These are phyloP conservation scores for Ivindomyrus marchei DNA, from an alignment of 2,113 vertebrate genomes.

Conservation along the genomic window DNA sequence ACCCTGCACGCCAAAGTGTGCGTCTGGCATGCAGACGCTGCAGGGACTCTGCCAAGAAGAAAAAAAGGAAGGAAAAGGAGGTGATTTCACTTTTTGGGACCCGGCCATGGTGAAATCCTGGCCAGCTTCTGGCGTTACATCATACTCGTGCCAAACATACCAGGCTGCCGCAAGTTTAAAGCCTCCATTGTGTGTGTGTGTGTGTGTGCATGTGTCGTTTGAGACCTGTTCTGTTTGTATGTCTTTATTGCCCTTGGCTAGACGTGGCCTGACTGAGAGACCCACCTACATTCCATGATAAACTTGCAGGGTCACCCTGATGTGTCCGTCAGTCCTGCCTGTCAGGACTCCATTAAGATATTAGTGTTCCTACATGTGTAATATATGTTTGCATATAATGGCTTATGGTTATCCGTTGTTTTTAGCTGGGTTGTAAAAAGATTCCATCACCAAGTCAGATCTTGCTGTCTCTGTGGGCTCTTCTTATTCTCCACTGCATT, in stretches of 20 bases:
- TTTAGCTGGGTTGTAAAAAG: neutral
- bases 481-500: neutral
- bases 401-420: neutral
- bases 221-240: slow-evolving; percentile 29
- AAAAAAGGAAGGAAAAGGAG: slow-evolving; percentile 33
- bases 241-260: slow-evolving; percentile 28
- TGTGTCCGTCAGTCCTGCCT: neutral
- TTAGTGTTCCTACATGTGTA: neutral
- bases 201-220: neutral
- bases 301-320: neutral
- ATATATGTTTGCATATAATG: neutral
- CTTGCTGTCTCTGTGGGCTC: neutral
- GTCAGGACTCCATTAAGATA: neutral
- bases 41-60: slow-evolving; percentile 39
- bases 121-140: slow-evolving; percentile 4
- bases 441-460: neutral
- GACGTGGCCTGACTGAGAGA: neutral
- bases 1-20: slow-evolving; percentile 45
- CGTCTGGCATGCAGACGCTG: slow-evolving; percentile 36
- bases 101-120: slow-evolving; percentile 52
- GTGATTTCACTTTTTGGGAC: slow-evolving; percentile 48
- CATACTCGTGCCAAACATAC: neutral
- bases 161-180: slow-evolving; percentile 13
- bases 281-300: slow-evolving; percentile 17
- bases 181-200: neutral